phyloP scores from a whole-genome alignment of 2,888 invertebrate genomes.

The Phorcus lineatus region DNA sequence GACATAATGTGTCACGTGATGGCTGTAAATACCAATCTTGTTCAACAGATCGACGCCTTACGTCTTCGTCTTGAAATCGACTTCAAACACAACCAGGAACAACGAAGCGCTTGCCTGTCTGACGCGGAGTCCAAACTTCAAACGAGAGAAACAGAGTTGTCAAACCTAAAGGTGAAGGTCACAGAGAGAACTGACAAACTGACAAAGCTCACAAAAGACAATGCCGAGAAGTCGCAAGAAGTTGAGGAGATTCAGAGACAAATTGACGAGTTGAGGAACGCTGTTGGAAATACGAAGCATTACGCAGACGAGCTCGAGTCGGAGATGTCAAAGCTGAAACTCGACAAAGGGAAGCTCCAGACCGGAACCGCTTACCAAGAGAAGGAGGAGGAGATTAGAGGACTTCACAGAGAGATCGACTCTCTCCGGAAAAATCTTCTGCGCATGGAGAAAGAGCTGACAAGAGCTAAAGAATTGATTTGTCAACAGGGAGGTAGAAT shows the following conservation, averaged over 20 bases:
- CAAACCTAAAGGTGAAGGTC: conserved; percentile 42
- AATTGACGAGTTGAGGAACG: conserved; percentile 49
- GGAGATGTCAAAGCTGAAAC: conserved; percentile 43
- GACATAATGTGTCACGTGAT: conserved; percentile 41
- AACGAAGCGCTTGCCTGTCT: conserved; percentile 39
- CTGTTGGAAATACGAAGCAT: conserved; percentile 48
- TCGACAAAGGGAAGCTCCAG: conserved; percentile 47
- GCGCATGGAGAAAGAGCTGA: conserved; percentile 53
- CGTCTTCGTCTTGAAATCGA: conserved; percentile 54
- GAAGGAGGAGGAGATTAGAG: conserved; percentile 47
- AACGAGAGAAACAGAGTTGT: conserved; percentile 40
- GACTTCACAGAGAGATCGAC: conserved; percentile 48
- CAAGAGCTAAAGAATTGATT: conserved; percentile 54
- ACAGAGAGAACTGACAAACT: conserved; percentile 41
- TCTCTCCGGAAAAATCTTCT: conserved; percentile 48
- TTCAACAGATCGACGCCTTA: conserved; percentile 59
- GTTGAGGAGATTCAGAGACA: conserved; percentile 45
- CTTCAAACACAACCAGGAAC: conserved; percentile 47
- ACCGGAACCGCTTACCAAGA: conserved; percentile 43
- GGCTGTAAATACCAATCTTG: conserved; percentile 53
- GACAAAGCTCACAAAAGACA: conserved; percentile 44
- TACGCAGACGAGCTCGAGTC: conserved; percentile 53
- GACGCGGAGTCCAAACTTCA: conserved; percentile 46
- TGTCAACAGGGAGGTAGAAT: conserved; percentile 51
- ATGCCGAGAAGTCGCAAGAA: conserved; percentile 46